Conservation (phyloP, 2,888 invertebrate genomes). For the Clitarchus hookeri region DNA sequence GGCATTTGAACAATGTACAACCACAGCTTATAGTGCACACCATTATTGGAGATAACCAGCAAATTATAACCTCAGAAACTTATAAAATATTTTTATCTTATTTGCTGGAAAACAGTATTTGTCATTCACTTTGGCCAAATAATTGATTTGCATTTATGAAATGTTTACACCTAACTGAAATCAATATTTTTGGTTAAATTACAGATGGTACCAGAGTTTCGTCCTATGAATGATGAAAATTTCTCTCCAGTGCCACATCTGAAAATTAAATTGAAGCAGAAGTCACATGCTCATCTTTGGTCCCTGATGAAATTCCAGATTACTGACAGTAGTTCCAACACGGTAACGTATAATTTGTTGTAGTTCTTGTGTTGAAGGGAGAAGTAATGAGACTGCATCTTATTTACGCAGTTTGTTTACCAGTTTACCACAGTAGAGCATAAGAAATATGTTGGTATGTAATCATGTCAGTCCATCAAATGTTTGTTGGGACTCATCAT, state of each 20-base stretch:
- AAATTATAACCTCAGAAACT: too few relatives aligned
- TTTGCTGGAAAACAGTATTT: neutral
- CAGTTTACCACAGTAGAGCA: neutral
- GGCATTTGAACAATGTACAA: too few relatives aligned
- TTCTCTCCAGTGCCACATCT: conserved; percentile 4
- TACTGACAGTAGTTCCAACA: neutral
- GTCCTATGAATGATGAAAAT: neutral
- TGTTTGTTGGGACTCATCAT: too few relatives aligned
- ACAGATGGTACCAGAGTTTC: neutral
- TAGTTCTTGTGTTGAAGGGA: neutral
- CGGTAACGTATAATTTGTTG: neutral
- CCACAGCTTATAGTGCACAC: too few relatives aligned
- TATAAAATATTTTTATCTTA: too few relatives aligned
- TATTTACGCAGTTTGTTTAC: neutral
- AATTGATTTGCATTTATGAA: neutral
- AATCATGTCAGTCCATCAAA: neutral
- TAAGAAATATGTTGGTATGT: neutral
- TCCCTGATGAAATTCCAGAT: neutral
- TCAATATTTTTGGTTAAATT: neutral
- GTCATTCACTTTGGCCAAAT: too few relatives aligned
- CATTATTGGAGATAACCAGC: too few relatives aligned
- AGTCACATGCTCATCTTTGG: conserved; percentile 4
- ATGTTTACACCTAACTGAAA: neutral
- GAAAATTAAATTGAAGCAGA: conserved; percentile 18
- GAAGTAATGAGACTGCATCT: neutral